These are phyloP conservation scores for Desmodus rotundus DNA, from an alignment of 2,113 vertebrate genomes.

Conservation along the genomic window DNA sequence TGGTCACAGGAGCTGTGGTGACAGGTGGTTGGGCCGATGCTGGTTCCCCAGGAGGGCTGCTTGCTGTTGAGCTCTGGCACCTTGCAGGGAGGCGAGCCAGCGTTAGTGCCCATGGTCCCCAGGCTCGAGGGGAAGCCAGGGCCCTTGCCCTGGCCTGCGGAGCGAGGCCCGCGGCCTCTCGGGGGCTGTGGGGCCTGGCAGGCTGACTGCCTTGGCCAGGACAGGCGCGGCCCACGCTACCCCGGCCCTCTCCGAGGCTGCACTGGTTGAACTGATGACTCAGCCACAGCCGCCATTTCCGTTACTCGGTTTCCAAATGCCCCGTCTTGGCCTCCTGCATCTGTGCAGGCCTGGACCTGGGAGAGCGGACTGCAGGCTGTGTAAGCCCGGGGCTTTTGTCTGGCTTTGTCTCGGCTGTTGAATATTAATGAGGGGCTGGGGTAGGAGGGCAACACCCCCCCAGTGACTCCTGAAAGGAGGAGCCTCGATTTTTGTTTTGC, in stretches of 20 bases:
- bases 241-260: not conserved
- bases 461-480: slow-evolving; percentile 68
- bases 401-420: slow-evolving; percentile 78
- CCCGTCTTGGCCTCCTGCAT: not conserved
- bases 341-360: not conserved
- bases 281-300: not conserved
- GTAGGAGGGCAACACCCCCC: slow-evolving; percentile 65
- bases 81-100: rapidly evolving
- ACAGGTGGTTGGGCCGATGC: not conserved
- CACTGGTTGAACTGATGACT: not conserved
- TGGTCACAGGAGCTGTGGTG: not conserved
- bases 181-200: not conserved
- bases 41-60: not conserved
- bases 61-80: rapidly evolving
- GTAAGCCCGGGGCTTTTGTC: slow-evolving; percentile 69
- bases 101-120: rapidly evolving
- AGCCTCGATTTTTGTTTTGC: slow-evolving; percentile 68
- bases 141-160: rapidly evolving
- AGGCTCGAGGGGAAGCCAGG: rapidly evolving
- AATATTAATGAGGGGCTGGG: slow-evolving; percentile 76
- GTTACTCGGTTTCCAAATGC: not conserved
- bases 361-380: not conserved
- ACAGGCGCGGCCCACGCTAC: rapidly evolving
- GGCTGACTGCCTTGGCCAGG: not conserved
- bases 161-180: not conserved